A percentile compares a stretch with the other conserved stretches of the same genome.
Evolutionary conservation across 1,140 invertebrate species (phyloP).

Genomic region (Bombyx mandarina): DNA sequence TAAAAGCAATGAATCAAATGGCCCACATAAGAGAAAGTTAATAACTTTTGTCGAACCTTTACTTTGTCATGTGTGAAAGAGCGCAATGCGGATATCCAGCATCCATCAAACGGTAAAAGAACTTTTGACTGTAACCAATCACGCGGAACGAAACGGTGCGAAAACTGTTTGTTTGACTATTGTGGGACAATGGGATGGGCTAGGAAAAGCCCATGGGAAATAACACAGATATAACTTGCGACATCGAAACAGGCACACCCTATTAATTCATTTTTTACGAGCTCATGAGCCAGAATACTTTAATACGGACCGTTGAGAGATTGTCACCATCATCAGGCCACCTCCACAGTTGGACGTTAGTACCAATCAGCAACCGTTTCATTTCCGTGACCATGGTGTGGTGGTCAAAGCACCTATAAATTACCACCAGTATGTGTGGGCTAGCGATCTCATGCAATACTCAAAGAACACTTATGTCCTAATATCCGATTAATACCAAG

Average conservation of each 20-base stretch:
- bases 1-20: background rate
- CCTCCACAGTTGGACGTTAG: too few species aligned
- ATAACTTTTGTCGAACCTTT: background rate
- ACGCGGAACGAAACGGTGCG: slow-evolving; percentile 46
- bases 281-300: too few species aligned
- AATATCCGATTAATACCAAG: too few species aligned
- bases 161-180: slow-evolving; percentile 41
- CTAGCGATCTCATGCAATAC: too few species aligned
- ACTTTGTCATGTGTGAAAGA: slow-evolving; percentile 14
- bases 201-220: slow-evolving; percentile 57
- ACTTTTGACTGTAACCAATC: slow-evolving; percentile 41
- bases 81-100: slow-evolving; percentile 35
- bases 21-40: slow-evolving; percentile 17
- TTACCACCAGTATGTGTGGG: too few species aligned
- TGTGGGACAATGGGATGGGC: slow-evolving; percentile 42
- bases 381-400: too few species aligned
- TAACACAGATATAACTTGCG: slow-evolving; percentile 15
- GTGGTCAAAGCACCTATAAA: too few species aligned
- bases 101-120: slow-evolving; percentile 28
- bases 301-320: too few species aligned
- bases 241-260: background rate
- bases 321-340: too few species aligned
- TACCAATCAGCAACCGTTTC: too few species aligned
- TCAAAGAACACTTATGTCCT: too few species aligned
- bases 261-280: too few species aligned